Conservation (phyloP, 1,140 invertebrate species). For the Cherax destructor region DNA sequence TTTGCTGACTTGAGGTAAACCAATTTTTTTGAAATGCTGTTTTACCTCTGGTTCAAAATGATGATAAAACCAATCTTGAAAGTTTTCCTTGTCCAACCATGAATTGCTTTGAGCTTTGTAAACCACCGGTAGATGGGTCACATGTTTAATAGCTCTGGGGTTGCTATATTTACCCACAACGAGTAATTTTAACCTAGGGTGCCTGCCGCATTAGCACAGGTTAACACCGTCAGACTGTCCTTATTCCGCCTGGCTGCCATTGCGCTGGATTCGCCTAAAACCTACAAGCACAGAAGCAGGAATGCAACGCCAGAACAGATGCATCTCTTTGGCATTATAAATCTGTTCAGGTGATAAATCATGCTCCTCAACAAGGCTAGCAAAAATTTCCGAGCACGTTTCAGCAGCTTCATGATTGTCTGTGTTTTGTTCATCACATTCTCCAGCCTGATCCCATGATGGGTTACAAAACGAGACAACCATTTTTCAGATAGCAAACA, state of each 20-base stretch:
- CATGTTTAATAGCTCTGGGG: background rate
- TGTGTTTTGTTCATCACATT: background rate
- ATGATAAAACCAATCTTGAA: background rate
- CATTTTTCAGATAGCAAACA: too few species aligned
- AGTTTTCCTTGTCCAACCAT: background rate
- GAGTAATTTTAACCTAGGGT: background rate
- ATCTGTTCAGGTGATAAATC: background rate
- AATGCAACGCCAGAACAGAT: background rate
- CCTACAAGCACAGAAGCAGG: background rate
- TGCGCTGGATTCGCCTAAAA: background rate
- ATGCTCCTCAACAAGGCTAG: conserved; percentile 23
- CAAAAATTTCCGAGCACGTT: background rate
- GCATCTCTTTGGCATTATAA: conserved; percentile 15
- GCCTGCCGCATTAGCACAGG: conserved; percentile 13
- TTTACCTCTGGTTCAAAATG: conserved; percentile 23
- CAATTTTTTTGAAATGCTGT: conserved; percentile 21
- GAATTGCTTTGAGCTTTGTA: background rate
- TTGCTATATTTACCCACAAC: conserved; percentile 10
- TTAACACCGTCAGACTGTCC: background rate
- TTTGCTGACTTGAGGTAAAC: conserved; percentile 15
- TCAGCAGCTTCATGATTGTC: background rate
- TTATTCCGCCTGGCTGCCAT: background rate
- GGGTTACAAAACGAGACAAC: too few species aligned
- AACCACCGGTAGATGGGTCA: background rate
- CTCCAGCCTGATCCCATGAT: too few species aligned